Base-by-base conservation (phyloP, 2,888 invertebrate genomes). In the Aspidiotus destructor region DNA sequence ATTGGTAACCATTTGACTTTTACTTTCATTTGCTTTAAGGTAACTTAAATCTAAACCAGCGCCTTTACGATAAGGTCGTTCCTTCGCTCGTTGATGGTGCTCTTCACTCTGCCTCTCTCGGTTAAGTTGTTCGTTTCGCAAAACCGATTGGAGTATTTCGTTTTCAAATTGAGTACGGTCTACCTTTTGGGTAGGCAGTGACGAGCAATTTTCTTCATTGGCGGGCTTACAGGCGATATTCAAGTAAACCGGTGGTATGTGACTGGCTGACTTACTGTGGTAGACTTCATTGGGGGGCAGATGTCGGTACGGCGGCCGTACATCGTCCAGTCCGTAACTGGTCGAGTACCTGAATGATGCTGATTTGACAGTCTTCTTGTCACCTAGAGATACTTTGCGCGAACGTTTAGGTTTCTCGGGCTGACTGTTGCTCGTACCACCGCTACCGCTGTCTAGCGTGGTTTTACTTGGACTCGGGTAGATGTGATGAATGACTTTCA, bases 331-430 rank as follows among this genome's bases (percentile, higher is more conserved):
- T 7, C 63, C 68, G 44, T 70, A 68, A 10, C 70, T 70, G 53
- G 70, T 70, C 16, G 70, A 69, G 54, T 70, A 78, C 28, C 78
- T 78, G 69, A 79, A 78, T n/a, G 79, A 78, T 0, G 78, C 78
- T 0, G 79, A 78, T 70, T 78, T 78, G 7, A 73, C 73, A 8
- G 73, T 73, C 52, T 71, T 72, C 64, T 72, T 73, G 61, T 73
- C 72, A 28, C 71, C 71, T 8, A 72, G 44, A 10, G 73, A 72
- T 5, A 70, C 44, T 68, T 72, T 71, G 15, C 72, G 68, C 7
- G 68, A 16, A 53, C 69, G 70, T 55, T 71, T 69, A 13, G 58
- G 68, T 77, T 78, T 44, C 77, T 78, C 0, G 77, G 77, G 68
- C 52, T 70, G 60, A 48, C 60, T 68, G 28, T 42, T 15, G 17